phyloP scores from a whole-genome alignment of 1,140 invertebrate species.

The Drosophila teissieri region DNA sequence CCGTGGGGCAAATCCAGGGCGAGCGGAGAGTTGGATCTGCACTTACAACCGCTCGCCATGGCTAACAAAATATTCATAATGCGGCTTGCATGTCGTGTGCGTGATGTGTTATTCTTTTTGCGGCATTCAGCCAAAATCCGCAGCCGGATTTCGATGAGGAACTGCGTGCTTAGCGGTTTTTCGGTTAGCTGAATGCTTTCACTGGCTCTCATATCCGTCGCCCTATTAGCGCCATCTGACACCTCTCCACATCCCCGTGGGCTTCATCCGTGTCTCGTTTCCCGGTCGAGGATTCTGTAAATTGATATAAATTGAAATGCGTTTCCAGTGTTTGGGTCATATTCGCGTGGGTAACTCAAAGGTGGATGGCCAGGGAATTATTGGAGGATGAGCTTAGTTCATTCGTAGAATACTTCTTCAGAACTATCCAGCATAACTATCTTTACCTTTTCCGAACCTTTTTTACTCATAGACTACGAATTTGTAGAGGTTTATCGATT shows the following conservation, averaged over 20 bases:
- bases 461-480: too few species aligned
- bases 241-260: background rate
- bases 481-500: too few species aligned
- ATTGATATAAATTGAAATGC: slow-evolving; percentile 78
- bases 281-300: slow-evolving; percentile 35
- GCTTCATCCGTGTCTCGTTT: slow-evolving; percentile 15
- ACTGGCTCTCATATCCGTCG: slow-evolving; percentile 40
- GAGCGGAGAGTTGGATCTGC: slow-evolving; percentile 2
- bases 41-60: slow-evolving; percentile 38
- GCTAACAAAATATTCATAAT: slow-evolving; percentile 81
- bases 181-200: slow-evolving; percentile 35
- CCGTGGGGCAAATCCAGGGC: background rate
- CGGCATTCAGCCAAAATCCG: slow-evolving; percentile 33
- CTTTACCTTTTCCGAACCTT: too few species aligned
- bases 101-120: slow-evolving; percentile 80
- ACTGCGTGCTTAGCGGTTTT: slow-evolving; percentile 67
- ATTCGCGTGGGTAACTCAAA: slow-evolving; percentile 4
- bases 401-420: background rate
- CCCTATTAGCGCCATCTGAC: slow-evolving; percentile 49
- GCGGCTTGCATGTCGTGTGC: slow-evolving; percentile 79
- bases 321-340: slow-evolving; percentile 62
- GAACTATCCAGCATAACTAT: background rate
- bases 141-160: slow-evolving; percentile 20
- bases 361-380: background rate
- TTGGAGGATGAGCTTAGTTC: background rate